Evolutionary conservation across 2,888 invertebrate genomes (phyloP), one percentile per base, ranked within the genome.

Genomic region (Macaria notata): DNA sequence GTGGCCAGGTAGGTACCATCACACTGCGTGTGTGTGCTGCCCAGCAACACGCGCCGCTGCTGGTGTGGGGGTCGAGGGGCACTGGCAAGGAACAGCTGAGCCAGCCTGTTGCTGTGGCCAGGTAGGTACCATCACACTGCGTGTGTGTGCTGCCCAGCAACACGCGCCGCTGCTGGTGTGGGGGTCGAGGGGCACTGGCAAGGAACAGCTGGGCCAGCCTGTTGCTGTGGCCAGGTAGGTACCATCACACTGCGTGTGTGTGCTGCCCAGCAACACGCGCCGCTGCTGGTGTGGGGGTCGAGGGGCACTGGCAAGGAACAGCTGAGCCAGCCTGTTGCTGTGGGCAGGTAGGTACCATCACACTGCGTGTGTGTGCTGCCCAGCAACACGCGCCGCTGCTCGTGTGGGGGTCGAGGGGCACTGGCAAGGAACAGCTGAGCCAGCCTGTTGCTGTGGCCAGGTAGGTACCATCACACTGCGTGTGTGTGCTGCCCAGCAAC

Each of bases 311-410:
- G 95, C 54, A 95, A 95, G 78, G 95, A 95, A 52, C 95, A 95
- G 73, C 95, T 98, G 73, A 93, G 94, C 76, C 98, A 98, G 81
- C 98, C 98, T 0, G 97, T 97, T 4, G 95, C 96, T 0, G 92
- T 97, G 9, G 94, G 95, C 60, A 85, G 66, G 66, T 65, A 30
- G 19, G 19, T 19, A 19, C 19, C 19, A 19, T 19, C 19, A 19
- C 97, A 0, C 88, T 97, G 57, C 93, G 93, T 63, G 93, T 96
- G 56, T 93, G 93, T 54, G 95, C 95, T 5, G 92, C 93, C 42
- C 93, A 95, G 63, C 94, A 96, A 70, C 96, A 97, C 70, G 94
- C 95, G 76, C 96, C 98, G 9, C 86, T 95, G 29, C 92, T 92
- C 64, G 91, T 94, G 66, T 96, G 96, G 88, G 97, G 97, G 33